These are phyloP conservation scores for Bos taurus DNA, from an alignment of 2,113 vertebrate genomes.

Conservation along the genomic window ARS-UCD2.0 NC_037328.1:112879001-112879500, in stretches of 20 bases:
- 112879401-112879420: neutral
- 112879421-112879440: neutral
- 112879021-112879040: neutral
- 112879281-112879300: neutral
- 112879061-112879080: neutral
- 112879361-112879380: neutral
- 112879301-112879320: neutral
- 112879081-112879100: neutral
- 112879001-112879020: neutral
- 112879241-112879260: neutral
- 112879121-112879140: neutral
- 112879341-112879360: neutral
- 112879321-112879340: neutral
- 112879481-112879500: neutral
- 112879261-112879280: neutral
- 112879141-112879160: neutral
- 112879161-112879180: too few species aligned
- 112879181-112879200: too few species aligned
- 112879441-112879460: neutral
- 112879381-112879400: neutral
- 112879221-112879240: neutral
- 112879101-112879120: neutral
- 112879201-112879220: neutral
- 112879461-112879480: rapidly evolving
- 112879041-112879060: neutral